phyloP scores from a whole-genome alignment of 35 echinoderm and acorn worm genomes.

The Diadema setosum region DNA sequence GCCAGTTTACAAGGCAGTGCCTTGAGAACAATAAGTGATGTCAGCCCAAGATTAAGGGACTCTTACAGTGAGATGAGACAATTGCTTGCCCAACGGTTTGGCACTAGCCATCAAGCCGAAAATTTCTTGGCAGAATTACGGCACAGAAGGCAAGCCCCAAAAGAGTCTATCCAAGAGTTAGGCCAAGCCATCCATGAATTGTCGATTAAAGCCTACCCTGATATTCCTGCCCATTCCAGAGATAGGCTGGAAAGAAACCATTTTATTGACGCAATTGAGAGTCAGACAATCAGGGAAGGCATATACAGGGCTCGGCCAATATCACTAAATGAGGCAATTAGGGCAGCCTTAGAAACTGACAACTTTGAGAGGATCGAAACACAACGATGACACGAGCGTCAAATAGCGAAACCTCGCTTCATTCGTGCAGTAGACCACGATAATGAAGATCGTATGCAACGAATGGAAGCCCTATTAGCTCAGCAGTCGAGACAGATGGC shows the following conservation, averaged over 20 bases:
- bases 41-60: background rate
- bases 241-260: too few species aligned
- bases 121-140: too few species aligned
- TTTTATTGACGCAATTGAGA: too few species aligned
- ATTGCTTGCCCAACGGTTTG: background rate
- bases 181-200: slow-evolving; percentile 16
- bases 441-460: background rate
- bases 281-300: background rate
- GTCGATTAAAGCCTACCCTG: background rate
- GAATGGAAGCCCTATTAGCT: background rate
- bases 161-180: slow-evolving; percentile 10
- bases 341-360: slow-evolving; percentile 26
- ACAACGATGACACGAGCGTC: background rate
- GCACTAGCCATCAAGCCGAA: slow-evolving; percentile 19
- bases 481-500: background rate
- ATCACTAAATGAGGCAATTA: slow-evolving; percentile 19
- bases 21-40: background rate
- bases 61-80: slow-evolving; percentile 6
- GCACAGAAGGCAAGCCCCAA: background rate
- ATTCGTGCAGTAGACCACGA: background rate
- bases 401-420: background rate
- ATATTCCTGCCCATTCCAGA: background rate
- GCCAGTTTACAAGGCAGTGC: too few species aligned
- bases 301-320: slow-evolving; percentile 11
- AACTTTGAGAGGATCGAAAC: background rate